A percentile compares a stretch with the other conserved stretches of the same genome.
phyloP scores from a whole-genome alignment of 1,140 invertebrate genomes.

The Lethrus apterus region DNA sequence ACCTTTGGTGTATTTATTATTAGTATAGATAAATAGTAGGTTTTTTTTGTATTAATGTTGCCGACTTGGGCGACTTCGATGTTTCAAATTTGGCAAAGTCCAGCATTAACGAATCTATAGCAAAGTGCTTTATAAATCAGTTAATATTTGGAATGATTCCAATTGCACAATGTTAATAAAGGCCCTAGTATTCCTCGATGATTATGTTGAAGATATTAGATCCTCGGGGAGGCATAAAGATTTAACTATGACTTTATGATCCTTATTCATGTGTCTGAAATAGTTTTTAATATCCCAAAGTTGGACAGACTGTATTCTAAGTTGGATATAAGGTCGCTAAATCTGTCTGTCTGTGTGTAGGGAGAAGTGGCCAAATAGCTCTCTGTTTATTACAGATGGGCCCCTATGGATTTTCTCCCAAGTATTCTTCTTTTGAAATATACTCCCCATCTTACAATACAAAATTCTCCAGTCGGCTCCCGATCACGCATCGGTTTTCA shows the following conservation, averaged over 20 bases:
- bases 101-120: no score
- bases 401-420: background rate
- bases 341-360: background rate
- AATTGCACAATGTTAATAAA: background rate
- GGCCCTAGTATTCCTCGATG: background rate
- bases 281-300: background rate
- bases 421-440: background rate
- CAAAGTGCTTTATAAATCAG: background rate
- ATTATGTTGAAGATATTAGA: background rate
- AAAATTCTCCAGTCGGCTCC: background rate
- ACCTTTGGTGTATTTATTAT: no score
- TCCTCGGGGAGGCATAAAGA: background rate
- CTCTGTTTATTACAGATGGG: background rate
- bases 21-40: no score
- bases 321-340: background rate
- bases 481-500: background rate
- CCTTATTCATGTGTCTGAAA: background rate
- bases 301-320: background rate
- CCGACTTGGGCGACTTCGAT: no score
- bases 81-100: no score
- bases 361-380: background rate
- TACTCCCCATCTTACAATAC: background rate
- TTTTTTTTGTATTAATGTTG: no score
- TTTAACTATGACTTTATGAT: background rate
- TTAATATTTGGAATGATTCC: background rate